A percentile compares a stretch with the other conserved stretches of the same genome.
Conservation (phyloP, 2,113 vertebrate genomes). For the Pseudopipra pipra region DNA sequence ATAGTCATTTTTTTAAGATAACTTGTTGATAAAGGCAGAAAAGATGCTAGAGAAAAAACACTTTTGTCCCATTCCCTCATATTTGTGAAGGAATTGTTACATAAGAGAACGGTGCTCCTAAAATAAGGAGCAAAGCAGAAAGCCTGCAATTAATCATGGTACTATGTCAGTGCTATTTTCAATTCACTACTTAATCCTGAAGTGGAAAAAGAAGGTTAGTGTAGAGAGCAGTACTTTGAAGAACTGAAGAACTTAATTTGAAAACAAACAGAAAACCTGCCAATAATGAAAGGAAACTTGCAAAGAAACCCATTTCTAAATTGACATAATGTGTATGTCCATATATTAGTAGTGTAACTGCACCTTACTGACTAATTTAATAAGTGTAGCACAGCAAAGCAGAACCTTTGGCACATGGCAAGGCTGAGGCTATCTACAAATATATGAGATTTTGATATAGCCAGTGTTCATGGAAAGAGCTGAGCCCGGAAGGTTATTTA, state of each 20-base stretch:
- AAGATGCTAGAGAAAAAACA: neutral
- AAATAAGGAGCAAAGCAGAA: neutral
- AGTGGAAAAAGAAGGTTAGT: neutral
- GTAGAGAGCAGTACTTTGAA: neutral
- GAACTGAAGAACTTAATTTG: neutral
- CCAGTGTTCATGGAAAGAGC: neutral
- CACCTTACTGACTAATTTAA: neutral
- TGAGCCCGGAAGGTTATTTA: neutral
- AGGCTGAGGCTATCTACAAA: neutral
- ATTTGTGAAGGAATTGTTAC: neutral
- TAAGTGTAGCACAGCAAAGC: neutral
- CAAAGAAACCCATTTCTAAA: neutral
- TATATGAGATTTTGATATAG: neutral
- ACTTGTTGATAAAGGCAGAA: conserved; percentile 2
- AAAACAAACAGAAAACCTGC: neutral
- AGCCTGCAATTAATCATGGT: neutral
- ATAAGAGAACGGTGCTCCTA: neutral
- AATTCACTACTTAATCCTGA: neutral
- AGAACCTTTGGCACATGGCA: neutral
- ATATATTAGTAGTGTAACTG: neutral
- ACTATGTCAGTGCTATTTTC: neutral
- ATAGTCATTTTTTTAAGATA: neutral
- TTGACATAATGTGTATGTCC: neutral
- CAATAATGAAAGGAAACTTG: neutral
- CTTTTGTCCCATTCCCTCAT: neutral